These are phyloP conservation scores for Trissolcus basalis DNA, from an alignment of 1,140 invertebrate species.

Conservation along the genomic window DNA sequence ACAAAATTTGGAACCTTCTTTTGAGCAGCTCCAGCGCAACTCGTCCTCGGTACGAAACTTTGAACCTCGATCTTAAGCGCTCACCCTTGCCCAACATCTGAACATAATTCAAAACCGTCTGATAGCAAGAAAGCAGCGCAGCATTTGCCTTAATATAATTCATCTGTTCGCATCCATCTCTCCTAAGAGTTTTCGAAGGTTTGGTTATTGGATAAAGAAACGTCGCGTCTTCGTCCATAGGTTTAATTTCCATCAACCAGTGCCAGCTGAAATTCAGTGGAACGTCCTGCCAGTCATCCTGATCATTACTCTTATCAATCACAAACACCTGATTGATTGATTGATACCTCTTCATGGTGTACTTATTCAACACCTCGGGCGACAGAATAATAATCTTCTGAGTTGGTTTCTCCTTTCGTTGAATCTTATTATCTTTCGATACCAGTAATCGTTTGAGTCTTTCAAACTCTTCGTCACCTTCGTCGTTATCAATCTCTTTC, in stretches of 20 bases:
- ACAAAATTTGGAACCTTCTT: constrained; percentile 66
- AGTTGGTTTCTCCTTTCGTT: not conserved
- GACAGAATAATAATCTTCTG: constrained; percentile 51
- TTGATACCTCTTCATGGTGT: constrained; percentile 15
- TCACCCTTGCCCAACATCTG: constrained; percentile 4
- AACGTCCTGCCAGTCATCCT: not conserved
- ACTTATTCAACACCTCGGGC: constrained; percentile 47
- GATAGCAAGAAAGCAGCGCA: constrained; percentile 58
- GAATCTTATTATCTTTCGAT: not conserved
- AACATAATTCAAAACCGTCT: constrained; percentile 47
- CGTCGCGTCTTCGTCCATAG: constrained; percentile 29
- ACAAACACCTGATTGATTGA: not conserved
- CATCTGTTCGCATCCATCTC: constrained; percentile 10
- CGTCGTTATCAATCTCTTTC: constrained; percentile 15
- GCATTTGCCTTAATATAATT: constrained; percentile 55
- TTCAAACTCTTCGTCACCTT: constrained; percentile 48
- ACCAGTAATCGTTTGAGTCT: constrained; percentile 42
- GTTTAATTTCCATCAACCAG: constrained; percentile 13
- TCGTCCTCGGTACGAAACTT: constrained; percentile 41
- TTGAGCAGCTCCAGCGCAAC: constrained; percentile 61
- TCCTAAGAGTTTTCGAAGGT: not conserved
- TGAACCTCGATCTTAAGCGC: constrained; percentile 16
- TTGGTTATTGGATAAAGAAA: constrained; percentile 28
- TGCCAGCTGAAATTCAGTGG: constrained; percentile 39
- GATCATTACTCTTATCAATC: constrained; percentile 15